phyloP scores from a whole-genome alignment of 2,888 invertebrate species.

The Eupithecia dodoneata region DNA sequence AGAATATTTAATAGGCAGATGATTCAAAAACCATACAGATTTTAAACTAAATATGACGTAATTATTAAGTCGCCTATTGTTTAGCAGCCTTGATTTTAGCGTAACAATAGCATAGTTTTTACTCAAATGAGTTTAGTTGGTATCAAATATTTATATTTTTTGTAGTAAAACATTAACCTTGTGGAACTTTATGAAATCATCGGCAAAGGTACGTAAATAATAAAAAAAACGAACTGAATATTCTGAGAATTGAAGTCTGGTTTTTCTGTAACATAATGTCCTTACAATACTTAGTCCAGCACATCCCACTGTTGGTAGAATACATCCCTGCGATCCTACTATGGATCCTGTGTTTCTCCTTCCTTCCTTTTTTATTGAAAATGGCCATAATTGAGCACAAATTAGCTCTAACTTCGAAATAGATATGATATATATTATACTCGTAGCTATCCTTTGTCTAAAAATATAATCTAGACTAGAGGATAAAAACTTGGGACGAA shows the following conservation, averaged over 20 bases:
- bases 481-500: too few species aligned
- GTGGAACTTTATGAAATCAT: slow-evolving; percentile 12
- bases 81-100: slow-evolving; percentile 45
- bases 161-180: slow-evolving; percentile 2
- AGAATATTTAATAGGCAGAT: not conserved
- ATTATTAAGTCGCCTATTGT: slow-evolving; percentile 37
- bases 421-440: too few species aligned
- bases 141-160: slow-evolving; percentile 11
- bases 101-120: slow-evolving; percentile 39
- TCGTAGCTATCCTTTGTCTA: too few species aligned
- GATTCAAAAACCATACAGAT: not conserved
- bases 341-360: too few species aligned
- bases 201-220: not conserved
- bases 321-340: too few species aligned
- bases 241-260: too few species aligned
- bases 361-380: too few species aligned
- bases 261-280: too few species aligned
- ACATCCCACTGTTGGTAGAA: too few species aligned
- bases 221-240: not conserved
- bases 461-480: too few species aligned
- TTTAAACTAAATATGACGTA: slow-evolving; percentile 24
- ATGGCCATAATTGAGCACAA: too few species aligned
- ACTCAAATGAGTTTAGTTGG: slow-evolving; percentile 14
- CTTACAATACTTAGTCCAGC: not conserved
- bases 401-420: too few species aligned